These are phyloP conservation scores for Meta bourneti DNA, from an alignment of 2,888 invertebrate species.

Conservation along the genomic window DNA sequence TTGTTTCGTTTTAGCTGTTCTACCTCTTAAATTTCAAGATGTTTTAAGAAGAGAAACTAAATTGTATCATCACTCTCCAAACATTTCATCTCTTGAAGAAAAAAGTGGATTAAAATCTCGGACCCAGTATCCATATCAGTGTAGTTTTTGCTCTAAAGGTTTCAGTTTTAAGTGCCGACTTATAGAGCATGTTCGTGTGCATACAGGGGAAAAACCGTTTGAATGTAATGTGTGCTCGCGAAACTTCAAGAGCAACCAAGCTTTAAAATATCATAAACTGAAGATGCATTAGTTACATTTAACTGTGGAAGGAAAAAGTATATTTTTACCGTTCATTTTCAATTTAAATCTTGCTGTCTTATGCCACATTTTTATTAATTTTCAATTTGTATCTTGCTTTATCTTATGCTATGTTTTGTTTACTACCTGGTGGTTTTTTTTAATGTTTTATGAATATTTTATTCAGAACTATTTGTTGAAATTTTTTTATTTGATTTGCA, in stretches of 20 bases:
- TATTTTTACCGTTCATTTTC: too few relatives aligned
- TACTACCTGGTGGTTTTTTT: too few relatives aligned
- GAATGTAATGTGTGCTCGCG: slow-evolving; percentile 20
- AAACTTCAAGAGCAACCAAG: slow-evolving; percentile 41
- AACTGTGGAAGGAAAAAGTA: too few relatives aligned
- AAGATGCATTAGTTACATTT: too few relatives aligned
- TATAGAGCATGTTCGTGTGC: slow-evolving; percentile 26
- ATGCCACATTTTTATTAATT: too few relatives aligned
- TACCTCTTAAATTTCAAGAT: neutral
- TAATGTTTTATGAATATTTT: too few relatives aligned
- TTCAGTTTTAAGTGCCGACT: neutral
- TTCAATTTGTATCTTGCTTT: too few relatives aligned
- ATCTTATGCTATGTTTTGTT: too few relatives aligned
- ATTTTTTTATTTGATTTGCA: too few relatives aligned
- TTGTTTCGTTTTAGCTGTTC: slow-evolving; percentile 4
- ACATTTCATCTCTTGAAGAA: neutral
- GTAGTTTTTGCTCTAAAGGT: slow-evolving; percentile 3
- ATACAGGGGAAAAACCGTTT: slow-evolving; percentile 54
- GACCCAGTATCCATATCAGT: neutral
- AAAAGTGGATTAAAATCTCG: neutral
- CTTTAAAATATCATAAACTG: slow-evolving; percentile 23
- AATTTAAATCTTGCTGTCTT: too few relatives aligned
- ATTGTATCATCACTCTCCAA: neutral
- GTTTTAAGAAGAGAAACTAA: neutral
- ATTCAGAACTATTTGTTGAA: too few relatives aligned